A percentile compares a stretch with the other conserved stretches of the same genome.
Evolutionary conservation across 1,140 invertebrate genomes (phyloP).

Genomic region (Coptotermes formosanus): DNA sequence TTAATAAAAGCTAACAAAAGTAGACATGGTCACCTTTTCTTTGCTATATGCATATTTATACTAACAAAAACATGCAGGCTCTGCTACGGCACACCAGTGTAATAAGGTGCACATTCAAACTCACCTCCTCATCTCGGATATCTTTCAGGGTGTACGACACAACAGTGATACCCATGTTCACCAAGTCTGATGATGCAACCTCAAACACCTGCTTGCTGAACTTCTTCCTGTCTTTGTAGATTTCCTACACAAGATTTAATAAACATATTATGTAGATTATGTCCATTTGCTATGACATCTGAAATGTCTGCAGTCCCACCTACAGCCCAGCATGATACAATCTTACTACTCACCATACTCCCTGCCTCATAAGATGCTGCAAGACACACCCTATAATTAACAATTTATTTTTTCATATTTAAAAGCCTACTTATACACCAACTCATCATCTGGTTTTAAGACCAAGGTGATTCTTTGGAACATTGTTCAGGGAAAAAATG

Average conservation of each 20-base stretch:
- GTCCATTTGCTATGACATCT: too few species aligned
- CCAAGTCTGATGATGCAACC: constrained; percentile 90
- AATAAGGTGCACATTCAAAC: constrained; percentile 35
- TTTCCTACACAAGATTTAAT: constrained; percentile 64
- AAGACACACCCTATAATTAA: too few species aligned
- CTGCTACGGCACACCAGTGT: neutral
- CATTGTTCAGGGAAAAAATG: too few species aligned
- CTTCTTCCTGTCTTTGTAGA: constrained; percentile 98
- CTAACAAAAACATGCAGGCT: neutral
- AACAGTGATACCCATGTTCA: constrained; percentile 98
- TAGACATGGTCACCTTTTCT: neutral
- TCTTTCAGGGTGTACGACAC: constrained; percentile 98
- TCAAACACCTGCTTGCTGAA: constrained; percentile 97
- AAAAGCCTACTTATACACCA: too few species aligned
- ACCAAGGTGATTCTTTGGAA: too few species aligned
- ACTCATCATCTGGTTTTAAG: too few species aligned
- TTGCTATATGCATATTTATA: neutral
- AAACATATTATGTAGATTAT: too few species aligned
- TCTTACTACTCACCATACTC: too few species aligned
- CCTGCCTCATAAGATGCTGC: too few species aligned
- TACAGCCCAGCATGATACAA: too few species aligned
- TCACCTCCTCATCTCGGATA: constrained; percentile 95
- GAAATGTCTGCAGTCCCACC: too few species aligned
- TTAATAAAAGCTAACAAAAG: neutral
- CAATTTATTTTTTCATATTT: too few species aligned